phyloP scores from a whole-genome alignment of 2,113 vertebrate genomes.

The Apaloderma vittatum region DNA sequence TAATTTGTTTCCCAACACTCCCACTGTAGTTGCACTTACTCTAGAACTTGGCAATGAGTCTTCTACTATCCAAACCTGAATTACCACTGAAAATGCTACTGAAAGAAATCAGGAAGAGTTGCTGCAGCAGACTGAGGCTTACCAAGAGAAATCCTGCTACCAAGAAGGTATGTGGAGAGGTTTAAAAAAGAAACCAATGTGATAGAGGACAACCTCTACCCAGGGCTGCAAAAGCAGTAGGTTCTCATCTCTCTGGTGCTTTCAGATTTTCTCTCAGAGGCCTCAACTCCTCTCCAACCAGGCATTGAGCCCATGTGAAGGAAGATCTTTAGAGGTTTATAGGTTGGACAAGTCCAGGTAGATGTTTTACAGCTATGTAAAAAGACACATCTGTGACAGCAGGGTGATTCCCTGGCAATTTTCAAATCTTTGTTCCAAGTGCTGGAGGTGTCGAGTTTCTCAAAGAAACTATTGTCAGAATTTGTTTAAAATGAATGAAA shows the following conservation, averaged over 20 bases:
- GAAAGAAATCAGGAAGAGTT: not conserved
- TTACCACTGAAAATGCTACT: fast-evolving
- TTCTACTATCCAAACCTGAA: not conserved
- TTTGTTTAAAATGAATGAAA: not conserved
- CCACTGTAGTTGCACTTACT: not conserved
- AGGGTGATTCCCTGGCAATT: not conserved
- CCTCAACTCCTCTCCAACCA: not conserved
- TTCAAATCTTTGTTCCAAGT: fast-evolving
- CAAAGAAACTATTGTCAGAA: not conserved
- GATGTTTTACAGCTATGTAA: not conserved
- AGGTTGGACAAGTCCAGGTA: not conserved
- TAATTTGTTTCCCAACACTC: not conserved
- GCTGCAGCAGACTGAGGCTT: not conserved
- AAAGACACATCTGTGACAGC: not conserved
- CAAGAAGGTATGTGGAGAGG: not conserved
- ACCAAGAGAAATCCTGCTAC: not conserved
- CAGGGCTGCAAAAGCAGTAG: not conserved
- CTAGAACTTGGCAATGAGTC: not conserved
- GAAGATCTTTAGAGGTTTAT: not conserved
- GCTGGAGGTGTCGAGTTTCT: not conserved
- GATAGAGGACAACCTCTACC: not conserved
- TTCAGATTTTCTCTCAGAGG: not conserved
- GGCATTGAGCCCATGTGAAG: not conserved
- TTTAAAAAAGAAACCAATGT: not conserved
- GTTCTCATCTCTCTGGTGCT: not conserved